Base-by-base conservation (phyloP, 2,888 invertebrate genomes). In the Drosophila kuntzei region DNA sequence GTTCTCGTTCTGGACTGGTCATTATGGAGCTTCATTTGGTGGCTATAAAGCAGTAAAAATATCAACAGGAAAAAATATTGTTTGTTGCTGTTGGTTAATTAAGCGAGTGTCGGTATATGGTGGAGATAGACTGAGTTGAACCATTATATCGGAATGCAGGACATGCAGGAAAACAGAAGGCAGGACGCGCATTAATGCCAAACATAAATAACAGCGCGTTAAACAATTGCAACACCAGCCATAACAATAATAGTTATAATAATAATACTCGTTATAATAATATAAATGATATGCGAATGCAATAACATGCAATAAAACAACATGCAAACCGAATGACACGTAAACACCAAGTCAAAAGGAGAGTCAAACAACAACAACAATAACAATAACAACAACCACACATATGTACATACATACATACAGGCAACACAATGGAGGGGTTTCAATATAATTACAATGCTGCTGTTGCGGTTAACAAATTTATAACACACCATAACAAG, bases 391-490 rank as follows among this genome's bases (percentile, higher is more conserved):
- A 71, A 65, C 11, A 20, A 5, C 11, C 3, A 16, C 37, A 51
- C n/a, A n/a, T n/a, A n/a, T n/a, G n/a, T n/a, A 18, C 18, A 20
- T 7, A 16, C 25, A 25, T 6, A 22, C n/a, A n/a, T 2, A n/a
- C 49, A 37, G 25, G 12, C 47, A 12, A 63, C 39, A 29, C 22
- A 44, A 46, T 57, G 44, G 60, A 53, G 57, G 66, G 37, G 61
- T 63, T 71, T 53, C 76, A 71, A 76, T 69, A 73, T 81, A 81
- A 81, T 82, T 80, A 80, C 71, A 66, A 32, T 66, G 62, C 54
- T 61, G 47, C 53, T 60, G 62, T 66, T 77, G 74, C 49, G 87
- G 87, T 87, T 79, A 80, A 80, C 84, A 66, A 84, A 83, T 83
- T 83, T 84, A 87, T 84, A 83, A 70, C 75, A 66, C 55, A 65